These are phyloP conservation scores for Perizoma flavofasciatum DNA, from an alignment of 2,888 invertebrate genomes.

Conservation along the genomic window DNA sequence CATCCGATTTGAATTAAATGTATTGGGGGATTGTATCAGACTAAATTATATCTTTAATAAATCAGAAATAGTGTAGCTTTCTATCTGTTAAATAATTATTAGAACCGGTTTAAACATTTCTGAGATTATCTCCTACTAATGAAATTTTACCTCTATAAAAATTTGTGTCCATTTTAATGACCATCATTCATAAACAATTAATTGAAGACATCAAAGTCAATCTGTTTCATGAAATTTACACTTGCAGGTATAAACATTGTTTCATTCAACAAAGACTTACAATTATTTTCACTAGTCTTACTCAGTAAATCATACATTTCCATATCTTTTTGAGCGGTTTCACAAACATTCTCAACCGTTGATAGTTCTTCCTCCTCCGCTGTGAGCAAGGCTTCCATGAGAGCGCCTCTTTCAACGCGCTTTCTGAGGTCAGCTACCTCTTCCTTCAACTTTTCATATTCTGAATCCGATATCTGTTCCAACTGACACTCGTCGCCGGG, in stretches of 20 bases:
- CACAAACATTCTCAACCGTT: conserved; percentile 66
- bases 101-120: no score
- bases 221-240: conserved; percentile 56
- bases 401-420: conserved; percentile 67
- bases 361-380: conserved; percentile 70
- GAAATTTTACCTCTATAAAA: no score
- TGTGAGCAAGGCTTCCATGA: conserved; percentile 68
- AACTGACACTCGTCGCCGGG: conserved; percentile 71
- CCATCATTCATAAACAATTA: no score
- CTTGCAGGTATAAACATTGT: conserved; percentile 64
- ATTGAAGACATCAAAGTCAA: conserved; percentile 34
- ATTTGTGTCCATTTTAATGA: no score
- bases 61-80: no score
- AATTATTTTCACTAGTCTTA: conserved; percentile 53
- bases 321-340: conserved; percentile 72
- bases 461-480: conserved; percentile 62
- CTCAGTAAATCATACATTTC: conserved; percentile 63
- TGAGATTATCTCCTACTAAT: no score
- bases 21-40: no score
- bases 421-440: conserved; percentile 63
- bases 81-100: no score
- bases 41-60: no score
- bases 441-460: conserved; percentile 63
- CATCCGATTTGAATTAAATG: no score
- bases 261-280: conserved; percentile 56